These are phyloP conservation scores for Euleptes europaea DNA, from an alignment of 2,113 vertebrate genomes.

Conservation along the genomic window DNA sequence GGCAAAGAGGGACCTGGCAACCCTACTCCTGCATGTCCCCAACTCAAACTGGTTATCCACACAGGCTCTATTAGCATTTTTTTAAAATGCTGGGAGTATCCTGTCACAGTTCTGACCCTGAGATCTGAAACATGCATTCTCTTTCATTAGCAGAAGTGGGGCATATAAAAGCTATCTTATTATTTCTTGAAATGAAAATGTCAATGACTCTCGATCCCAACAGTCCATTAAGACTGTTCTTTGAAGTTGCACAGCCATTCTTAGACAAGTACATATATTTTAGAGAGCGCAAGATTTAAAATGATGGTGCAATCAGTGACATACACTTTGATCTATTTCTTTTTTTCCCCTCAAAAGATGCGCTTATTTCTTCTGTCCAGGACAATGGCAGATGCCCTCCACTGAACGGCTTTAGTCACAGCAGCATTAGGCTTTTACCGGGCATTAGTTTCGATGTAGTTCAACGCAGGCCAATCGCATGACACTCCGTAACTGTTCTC, in stretches of 20 bases:
- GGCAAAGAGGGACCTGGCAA: too few relatives aligned
- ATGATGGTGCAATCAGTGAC: not conserved
- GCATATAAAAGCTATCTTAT: too few relatives aligned
- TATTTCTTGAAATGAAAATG: too few relatives aligned
- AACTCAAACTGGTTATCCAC: too few relatives aligned
- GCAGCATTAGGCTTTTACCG: not conserved
- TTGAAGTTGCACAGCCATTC: not conserved
- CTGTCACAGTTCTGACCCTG: too few relatives aligned
- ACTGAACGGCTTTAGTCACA: not conserved
- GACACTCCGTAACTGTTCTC: not conserved
- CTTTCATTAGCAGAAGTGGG: too few relatives aligned
- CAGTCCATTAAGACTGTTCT: not conserved
- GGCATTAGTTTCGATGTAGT: slow-evolving; percentile 3
- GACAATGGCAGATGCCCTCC: not conserved
- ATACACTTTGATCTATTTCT: not conserved
- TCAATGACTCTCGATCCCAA: too few relatives aligned
- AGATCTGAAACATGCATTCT: too few relatives aligned
- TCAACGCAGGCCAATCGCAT: slow-evolving; percentile 9
- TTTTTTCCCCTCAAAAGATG: slow-evolving; percentile 2
- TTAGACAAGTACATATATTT: not conserved
- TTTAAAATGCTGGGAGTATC: too few relatives aligned
- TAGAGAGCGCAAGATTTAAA: slow-evolving; percentile 8
- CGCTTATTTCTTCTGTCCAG: not conserved
- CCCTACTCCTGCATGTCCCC: too few relatives aligned
- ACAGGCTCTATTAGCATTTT: too few relatives aligned